Evolutionary conservation across 2,797 vertebrate species (phyloP).

Genomic region (Microchirus variegatus): DNA sequence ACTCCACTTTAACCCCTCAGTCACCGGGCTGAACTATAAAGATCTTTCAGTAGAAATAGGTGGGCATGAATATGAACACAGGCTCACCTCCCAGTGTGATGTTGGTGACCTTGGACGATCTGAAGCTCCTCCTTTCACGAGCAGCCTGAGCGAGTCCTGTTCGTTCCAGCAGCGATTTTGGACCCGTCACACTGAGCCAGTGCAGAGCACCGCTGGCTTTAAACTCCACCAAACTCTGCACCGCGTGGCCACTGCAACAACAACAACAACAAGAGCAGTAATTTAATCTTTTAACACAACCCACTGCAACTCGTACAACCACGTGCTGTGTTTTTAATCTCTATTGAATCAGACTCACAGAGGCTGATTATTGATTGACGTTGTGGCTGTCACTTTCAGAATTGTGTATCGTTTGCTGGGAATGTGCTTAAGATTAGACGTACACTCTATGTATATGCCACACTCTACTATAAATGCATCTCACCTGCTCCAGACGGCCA

Average conservation of each 20-base stretch:
- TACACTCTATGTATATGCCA: neutral
- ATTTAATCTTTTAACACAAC: neutral
- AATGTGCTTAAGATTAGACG: too few relatives aligned
- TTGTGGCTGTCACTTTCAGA: too few relatives aligned
- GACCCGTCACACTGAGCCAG: constrained; percentile 56
- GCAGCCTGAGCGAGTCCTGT: constrained; percentile 69
- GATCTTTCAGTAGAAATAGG: neutral
- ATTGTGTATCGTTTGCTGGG: too few relatives aligned
- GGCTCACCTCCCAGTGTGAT: constrained; percentile 80
- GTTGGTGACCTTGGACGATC: constrained; percentile 74
- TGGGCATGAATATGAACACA: too few relatives aligned
- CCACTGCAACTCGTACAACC: too few relatives aligned
- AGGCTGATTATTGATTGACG: neutral
- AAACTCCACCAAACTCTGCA: constrained; percentile 82
- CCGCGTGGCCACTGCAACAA: constrained; percentile 74
- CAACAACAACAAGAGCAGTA: constrained; percentile 19
- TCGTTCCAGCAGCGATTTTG: constrained; percentile 72
- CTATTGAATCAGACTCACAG: neutral
- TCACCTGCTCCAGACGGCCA: constrained; percentile 81
- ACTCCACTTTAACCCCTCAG: too few relatives aligned
- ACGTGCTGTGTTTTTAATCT: neutral
- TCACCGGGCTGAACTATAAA: too few relatives aligned
- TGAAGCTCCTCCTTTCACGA: constrained; percentile 61
- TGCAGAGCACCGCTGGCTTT: constrained; percentile 65
- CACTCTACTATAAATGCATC: neutral